Base-by-base conservation (phyloP, 2,113 vertebrate species). In the Trematocara macrostoma region DNA sequence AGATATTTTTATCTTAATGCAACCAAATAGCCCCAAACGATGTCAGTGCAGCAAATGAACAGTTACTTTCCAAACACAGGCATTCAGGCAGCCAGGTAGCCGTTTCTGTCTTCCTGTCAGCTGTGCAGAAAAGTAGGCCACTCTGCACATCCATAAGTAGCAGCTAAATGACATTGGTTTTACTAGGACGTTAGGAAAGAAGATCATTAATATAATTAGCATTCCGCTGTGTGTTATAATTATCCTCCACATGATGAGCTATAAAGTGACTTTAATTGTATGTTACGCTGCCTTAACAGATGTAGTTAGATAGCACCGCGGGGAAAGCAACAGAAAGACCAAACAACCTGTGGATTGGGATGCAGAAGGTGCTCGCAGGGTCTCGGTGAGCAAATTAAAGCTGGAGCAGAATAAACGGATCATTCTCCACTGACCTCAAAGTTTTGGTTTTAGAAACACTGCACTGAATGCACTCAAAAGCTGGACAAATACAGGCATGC, bases 131-230 rank as follows among this genome's bases (percentile, higher is more conserved):
- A 96, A 95, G 81, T 95, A 91, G 95, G 95, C 59, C 92, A 83
- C 85, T 82, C 35, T 47, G 59, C 85, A 86, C 38, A 14, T 89
- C 88, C 88, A 85, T 82, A 87, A 94, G 89, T 87, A 86, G 87
- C 88, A 90, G 82, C 94, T 79, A 78, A 90, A 93, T 95, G 94
- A 96, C 94, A 94, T 93, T 94, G 94, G 93, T 89, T 95, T 96
- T 96, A 95, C 84, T 95, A 93, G 95, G 95, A 94, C 94, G 55
- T 88, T 86, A 78, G 88, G 79, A 87, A 92, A 86, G 87, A 86
- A 88, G 92, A 93, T 93, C 87, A 78, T n/a, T 88, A 91, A 88
- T 94, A 96, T 94, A 96, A 95, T 96, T 96, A 96, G 94, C 87
- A 84, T 89, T 90, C 90, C 61, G 20, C 76, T 45, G 81, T 31